Conservation (phyloP, 2,888 invertebrate genomes). For the Phytoseiulus persimilis region DNA sequence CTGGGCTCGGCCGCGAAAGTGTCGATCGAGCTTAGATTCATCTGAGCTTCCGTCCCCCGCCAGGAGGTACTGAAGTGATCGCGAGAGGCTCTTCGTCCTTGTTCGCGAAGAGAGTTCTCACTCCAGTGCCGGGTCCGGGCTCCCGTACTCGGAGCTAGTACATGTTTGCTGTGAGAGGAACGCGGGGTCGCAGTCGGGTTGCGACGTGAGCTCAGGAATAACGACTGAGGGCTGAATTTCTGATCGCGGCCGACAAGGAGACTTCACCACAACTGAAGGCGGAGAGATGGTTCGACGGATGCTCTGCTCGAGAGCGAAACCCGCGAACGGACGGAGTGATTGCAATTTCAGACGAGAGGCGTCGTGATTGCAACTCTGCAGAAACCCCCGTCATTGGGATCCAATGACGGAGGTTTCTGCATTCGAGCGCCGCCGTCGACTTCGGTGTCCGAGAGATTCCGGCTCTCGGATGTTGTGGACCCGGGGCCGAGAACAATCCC, state of each 20-base stretch:
- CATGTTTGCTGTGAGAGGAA: no score
- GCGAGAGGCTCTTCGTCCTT: no score
- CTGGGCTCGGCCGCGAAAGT: no score
- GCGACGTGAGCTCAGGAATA: not conserved
- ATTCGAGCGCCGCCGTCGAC: not conserved
- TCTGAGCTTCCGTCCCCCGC: no score
- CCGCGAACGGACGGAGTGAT: not conserved
- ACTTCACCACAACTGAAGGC: not conserved
- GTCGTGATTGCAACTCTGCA: not conserved
- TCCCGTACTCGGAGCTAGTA: no score
- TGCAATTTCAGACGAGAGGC: not conserved
- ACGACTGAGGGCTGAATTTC: not conserved
- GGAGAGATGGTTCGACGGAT: not conserved
- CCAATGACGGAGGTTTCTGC: not conserved
- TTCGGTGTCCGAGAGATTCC: not conserved
- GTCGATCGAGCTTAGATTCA: no score
- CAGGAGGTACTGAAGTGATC: no score
- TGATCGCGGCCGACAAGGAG: not conserved
- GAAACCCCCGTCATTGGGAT: not conserved
- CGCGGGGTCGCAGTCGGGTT: no score
- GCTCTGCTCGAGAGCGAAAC: not conserved
- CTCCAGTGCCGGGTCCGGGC: no score
- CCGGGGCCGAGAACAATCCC: not conserved
- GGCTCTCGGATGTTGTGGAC: not conserved
- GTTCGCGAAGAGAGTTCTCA: no score